These are phyloP conservation scores for Acholoe squamosa DNA, from an alignment of 2,888 invertebrate genomes.

Conservation along the genomic window DNA sequence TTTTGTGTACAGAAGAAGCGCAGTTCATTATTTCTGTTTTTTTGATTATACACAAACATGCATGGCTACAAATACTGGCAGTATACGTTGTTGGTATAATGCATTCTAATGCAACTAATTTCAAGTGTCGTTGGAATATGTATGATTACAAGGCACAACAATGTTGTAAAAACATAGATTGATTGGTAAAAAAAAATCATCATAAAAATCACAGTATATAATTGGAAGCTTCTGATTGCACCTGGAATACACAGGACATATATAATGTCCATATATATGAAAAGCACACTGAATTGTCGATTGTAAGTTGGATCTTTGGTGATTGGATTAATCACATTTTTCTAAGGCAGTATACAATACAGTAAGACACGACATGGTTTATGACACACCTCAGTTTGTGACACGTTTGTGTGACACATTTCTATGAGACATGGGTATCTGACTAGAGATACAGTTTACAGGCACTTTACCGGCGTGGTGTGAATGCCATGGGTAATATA, in stretches of 20 bases:
- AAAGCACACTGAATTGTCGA: background rate
- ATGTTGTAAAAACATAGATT: background rate
- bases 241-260: background rate
- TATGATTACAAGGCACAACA: background rate
- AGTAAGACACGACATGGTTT: background rate
- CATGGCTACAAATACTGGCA: too few relatives aligned
- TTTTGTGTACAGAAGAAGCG: too few relatives aligned
- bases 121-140: too few relatives aligned
- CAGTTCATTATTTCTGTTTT: too few relatives aligned
- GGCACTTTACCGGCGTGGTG: constrained; percentile 51
- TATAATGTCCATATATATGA: background rate
- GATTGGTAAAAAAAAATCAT: constrained; percentile 30
- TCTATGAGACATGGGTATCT: background rate
- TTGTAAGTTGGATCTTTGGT: background rate
- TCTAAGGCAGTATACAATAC: background rate
- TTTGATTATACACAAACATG: too few relatives aligned
- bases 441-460: background rate
- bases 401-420: too few relatives aligned
- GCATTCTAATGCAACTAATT: too few relatives aligned
- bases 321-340: background rate
- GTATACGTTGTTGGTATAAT: too few relatives aligned
- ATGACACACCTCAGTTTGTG: too few relatives aligned
- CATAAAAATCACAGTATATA: background rate
- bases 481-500: constrained; percentile 23
- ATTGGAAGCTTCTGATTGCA: background rate